Percentiles rank a stretch among this genome's conserved stretches.
phyloP scores from a whole-genome alignment of 1,140 invertebrate species.

The Calliphora vicina region DNA sequence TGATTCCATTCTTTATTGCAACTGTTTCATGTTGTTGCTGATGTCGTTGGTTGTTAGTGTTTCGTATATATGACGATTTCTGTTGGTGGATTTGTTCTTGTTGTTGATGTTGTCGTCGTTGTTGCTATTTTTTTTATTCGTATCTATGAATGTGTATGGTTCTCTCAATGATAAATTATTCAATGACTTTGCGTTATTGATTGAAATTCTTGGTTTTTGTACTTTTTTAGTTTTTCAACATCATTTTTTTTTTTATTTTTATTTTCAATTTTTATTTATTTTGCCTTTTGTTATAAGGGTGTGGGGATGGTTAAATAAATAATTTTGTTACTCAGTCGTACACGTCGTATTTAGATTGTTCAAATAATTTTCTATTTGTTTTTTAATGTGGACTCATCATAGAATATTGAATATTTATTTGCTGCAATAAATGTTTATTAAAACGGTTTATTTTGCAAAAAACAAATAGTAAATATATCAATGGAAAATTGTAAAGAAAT shows the following conservation, averaged over 20 bases:
- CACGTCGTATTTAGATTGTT: background rate
- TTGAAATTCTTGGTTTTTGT: background rate
- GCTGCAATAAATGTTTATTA: background rate
- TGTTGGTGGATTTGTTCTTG: background rate
- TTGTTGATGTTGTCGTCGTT: background rate
- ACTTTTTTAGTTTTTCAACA: background rate
- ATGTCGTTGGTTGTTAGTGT: background rate
- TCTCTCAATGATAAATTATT: background rate
- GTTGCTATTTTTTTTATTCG: background rate
- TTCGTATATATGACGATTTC: background rate
- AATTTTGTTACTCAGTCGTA: background rate
- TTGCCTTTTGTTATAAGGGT: background rate
- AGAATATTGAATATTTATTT: background rate
- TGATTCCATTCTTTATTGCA: background rate
- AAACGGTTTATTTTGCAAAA: background rate
- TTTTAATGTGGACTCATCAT: background rate
- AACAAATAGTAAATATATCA: background rate
- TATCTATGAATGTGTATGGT: background rate
- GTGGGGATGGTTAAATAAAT: background rate
- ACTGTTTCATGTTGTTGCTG: background rate
- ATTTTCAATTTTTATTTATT: background rate
- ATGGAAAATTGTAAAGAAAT: background rate
- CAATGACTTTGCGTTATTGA: slow-evolving; percentile 7
- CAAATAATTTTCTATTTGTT: background rate
- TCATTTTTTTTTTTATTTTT: background rate